Percentiles rank a stretch among this genome's conserved stretches.
phyloP scores from a whole-genome alignment of 2,888 invertebrate species.

The Drosophila acutilabella region DNA sequence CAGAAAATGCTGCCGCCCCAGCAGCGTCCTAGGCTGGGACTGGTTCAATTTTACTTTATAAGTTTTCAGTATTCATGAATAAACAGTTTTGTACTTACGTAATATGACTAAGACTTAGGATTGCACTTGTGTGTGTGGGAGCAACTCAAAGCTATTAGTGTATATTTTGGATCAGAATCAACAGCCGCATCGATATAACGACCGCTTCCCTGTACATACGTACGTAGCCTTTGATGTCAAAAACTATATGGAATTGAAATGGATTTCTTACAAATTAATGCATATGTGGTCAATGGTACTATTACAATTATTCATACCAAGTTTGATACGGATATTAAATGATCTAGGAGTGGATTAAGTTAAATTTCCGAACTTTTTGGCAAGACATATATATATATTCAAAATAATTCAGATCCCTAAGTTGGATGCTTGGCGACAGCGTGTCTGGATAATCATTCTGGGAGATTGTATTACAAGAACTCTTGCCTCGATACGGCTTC shows the following conservation, averaged over 20 bases:
- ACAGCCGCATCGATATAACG: too few relatives aligned
- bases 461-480: conserved; percentile 54
- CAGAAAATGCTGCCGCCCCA: neutral
- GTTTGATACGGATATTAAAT: too few relatives aligned
- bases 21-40: neutral
- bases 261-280: too few relatives aligned
- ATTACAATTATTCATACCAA: too few relatives aligned
- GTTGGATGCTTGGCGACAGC: conserved; percentile 49
- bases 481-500: conserved; percentile 53
- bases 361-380: neutral
- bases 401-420: neutral
- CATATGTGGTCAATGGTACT: too few relatives aligned
- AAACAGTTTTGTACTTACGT: conserved; percentile 31
- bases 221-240: too few relatives aligned
- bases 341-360: neutral
- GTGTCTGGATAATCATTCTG: conserved; percentile 57
- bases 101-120: neutral
- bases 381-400: too few relatives aligned
- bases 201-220: too few relatives aligned
- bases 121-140: too few relatives aligned
- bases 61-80: conserved; percentile 20
- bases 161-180: too few relatives aligned
- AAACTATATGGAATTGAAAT: too few relatives aligned
- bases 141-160: neutral
- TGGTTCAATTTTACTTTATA: conserved; percentile 36